Percentiles rank a stretch among this genome's conserved stretches.
Evolutionary conservation across 2,888 invertebrate genomes (phyloP).

Genomic region (Clanis bilineata): DNA sequence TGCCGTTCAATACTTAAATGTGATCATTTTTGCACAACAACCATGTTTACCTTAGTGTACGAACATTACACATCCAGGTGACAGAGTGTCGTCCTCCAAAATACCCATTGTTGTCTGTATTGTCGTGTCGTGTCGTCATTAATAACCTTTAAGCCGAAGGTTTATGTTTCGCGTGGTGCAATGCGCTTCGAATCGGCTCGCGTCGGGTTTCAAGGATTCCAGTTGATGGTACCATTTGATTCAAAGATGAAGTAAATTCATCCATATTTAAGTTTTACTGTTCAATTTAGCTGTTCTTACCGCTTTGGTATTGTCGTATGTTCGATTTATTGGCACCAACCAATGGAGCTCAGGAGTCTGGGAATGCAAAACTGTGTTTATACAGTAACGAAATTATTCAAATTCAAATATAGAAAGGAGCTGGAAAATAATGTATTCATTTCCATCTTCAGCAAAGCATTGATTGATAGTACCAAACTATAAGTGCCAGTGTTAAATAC

Average conservation of each 20-base stretch:
- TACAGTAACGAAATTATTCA: too few species aligned
- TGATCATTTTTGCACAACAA: too few species aligned
- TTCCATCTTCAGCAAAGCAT: too few species aligned
- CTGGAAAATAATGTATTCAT: too few species aligned
- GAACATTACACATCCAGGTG: constrained; percentile 24
- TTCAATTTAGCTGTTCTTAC: too few species aligned
- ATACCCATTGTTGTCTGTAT: constrained; percentile 60
- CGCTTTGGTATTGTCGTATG: not conserved
- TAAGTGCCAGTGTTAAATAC: too few species aligned
- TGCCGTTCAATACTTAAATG: too few species aligned
- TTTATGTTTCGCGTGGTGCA: not conserved
- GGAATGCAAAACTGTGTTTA: too few species aligned
- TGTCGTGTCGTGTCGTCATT: not conserved
- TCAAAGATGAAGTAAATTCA: not conserved
- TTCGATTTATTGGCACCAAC: too few species aligned
- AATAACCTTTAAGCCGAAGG: not conserved
- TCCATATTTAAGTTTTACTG: not conserved
- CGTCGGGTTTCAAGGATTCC: not conserved
- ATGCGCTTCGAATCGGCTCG: not conserved
- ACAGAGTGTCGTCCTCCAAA: constrained; percentile 51
- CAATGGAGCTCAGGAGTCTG: too few species aligned
- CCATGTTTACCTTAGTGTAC: not conserved
- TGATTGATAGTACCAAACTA: too few species aligned
- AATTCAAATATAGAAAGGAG: too few species aligned
- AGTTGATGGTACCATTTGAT: not conserved